phyloP scores from a whole-genome alignment of 1,140 invertebrate genomes.

The Anastrepha ludens region DNA sequence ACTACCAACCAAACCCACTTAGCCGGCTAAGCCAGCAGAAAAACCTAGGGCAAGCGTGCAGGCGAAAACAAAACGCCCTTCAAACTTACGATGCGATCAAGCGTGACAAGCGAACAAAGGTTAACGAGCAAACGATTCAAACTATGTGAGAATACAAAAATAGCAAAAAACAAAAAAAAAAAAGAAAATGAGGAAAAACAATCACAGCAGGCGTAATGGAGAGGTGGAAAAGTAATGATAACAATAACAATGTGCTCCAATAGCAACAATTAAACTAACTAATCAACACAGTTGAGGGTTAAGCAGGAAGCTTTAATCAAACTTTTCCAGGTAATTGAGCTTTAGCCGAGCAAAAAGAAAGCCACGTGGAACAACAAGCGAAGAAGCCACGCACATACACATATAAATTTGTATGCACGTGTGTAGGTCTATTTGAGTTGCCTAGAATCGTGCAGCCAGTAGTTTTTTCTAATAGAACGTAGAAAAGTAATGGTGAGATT shows the following conservation, averaged over 20 bases:
- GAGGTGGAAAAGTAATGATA: neutral
- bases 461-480: neutral
- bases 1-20: neutral
- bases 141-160: neutral
- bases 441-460: neutral
- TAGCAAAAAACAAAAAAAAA: neutral
- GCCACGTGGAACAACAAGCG: neutral
- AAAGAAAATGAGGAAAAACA: neutral
- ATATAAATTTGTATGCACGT: neutral
- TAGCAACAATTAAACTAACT: slow-evolving; percentile 35
- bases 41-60: neutral
- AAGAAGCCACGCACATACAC: no score
- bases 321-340: slow-evolving; percentile 48
- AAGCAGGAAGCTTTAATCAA: slow-evolving; percentile 48
- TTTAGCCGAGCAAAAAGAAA: neutral
- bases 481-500: neutral
- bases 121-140: slow-evolving; percentile 34
- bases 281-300: slow-evolving; percentile 40
- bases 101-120: slow-evolving; percentile 23
- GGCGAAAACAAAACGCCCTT: neutral
- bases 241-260: neutral
- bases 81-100: slow-evolving; percentile 19
- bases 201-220: slow-evolving; percentile 31
- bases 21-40: no score
- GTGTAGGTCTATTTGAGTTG: neutral